A percentile compares a stretch with the other conserved stretches of the same genome.
These are phyloP conservation scores for Eucriotettix oculatus DNA, from an alignment of 2,888 invertebrate genomes.

Conservation along the genomic window DNA sequence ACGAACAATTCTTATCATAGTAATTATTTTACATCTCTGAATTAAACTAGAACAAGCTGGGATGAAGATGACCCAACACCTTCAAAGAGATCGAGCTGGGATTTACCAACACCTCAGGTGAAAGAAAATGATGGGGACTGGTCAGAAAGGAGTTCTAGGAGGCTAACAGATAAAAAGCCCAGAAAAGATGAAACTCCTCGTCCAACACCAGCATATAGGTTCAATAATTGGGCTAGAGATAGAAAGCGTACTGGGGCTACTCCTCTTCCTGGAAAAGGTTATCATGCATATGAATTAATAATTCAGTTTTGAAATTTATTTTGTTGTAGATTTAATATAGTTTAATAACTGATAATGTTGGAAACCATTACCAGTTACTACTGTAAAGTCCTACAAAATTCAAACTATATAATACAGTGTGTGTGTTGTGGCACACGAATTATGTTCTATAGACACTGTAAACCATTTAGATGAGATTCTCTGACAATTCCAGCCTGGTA, in stretches of 20 bases:
- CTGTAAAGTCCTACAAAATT: too few relatives aligned
- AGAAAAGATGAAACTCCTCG: constrained; percentile 51
- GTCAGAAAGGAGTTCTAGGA: constrained; percentile 12
- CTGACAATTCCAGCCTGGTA: too few relatives aligned
- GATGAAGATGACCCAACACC: constrained; percentile 45
- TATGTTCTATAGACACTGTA: too few relatives aligned
- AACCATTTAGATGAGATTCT: too few relatives aligned
- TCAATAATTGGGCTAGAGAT: constrained; percentile 60
- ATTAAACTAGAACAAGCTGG: constrained; percentile 45
- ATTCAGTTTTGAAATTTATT: neutral
- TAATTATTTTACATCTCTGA: neutral
- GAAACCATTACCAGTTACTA: too few relatives aligned
- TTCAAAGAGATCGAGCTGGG: constrained; percentile 69
- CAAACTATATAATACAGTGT: too few relatives aligned
- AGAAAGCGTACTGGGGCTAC: constrained; percentile 48
- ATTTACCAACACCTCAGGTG: constrained; percentile 68
- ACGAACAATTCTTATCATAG: neutral
- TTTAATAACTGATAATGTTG: too few relatives aligned
- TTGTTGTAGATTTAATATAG: neutral
- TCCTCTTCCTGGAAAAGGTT: constrained; percentile 31
- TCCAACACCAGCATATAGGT: constrained; percentile 77
- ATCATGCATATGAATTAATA: neutral
- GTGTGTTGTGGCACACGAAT: too few relatives aligned
- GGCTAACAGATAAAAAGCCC: constrained; percentile 17
- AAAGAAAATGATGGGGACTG: constrained; percentile 8